Percentiles rank a stretch among this genome's conserved stretches.
phyloP scores from a whole-genome alignment of 2,797 vertebrate genomes.

The Gallinago nigripennis region DNA sequence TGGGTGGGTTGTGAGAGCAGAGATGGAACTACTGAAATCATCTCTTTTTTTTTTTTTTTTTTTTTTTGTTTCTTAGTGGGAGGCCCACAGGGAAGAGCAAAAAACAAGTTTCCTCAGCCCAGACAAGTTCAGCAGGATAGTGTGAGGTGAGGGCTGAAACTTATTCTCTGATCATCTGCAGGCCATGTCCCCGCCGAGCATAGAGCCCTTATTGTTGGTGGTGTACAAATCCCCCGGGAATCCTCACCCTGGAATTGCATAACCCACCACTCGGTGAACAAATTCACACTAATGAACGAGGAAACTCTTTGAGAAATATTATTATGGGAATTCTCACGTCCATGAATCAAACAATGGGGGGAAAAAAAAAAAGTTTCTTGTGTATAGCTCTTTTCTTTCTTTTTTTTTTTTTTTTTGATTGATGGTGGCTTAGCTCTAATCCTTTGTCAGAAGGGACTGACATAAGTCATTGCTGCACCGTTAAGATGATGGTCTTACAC shows the following conservation, averaged over 20 bases:
- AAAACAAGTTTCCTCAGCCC: slow-evolving; percentile 17
- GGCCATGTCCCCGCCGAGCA: background rate
- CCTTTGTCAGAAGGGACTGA: background rate
- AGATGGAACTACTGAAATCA: slow-evolving; percentile 13
- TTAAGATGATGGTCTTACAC: background rate
- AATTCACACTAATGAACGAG: background rate
- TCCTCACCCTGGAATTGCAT: background rate
- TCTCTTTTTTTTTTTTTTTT: background rate
- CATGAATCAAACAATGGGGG: background rate
- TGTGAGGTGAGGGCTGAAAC: background rate
- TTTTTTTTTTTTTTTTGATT: background rate
- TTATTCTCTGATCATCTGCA: background rate
- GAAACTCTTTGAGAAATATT: background rate
- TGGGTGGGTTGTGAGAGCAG: background rate
- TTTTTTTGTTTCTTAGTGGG: background rate
- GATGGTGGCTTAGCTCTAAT: background rate
- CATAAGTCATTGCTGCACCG: accelerated
- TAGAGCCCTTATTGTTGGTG: slow-evolving; percentile 26
- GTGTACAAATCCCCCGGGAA: background rate
- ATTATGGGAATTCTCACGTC: background rate
- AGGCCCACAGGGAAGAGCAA: slow-evolving; percentile 5
- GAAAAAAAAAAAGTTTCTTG: background rate
- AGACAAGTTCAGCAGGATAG: slow-evolving; percentile 38
- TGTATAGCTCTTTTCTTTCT: background rate
- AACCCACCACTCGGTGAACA: background rate